These are phyloP conservation scores for Melipona quadrifasciata DNA, from an alignment of 1,140 invertebrate species.

Conservation along the genomic window DNA sequence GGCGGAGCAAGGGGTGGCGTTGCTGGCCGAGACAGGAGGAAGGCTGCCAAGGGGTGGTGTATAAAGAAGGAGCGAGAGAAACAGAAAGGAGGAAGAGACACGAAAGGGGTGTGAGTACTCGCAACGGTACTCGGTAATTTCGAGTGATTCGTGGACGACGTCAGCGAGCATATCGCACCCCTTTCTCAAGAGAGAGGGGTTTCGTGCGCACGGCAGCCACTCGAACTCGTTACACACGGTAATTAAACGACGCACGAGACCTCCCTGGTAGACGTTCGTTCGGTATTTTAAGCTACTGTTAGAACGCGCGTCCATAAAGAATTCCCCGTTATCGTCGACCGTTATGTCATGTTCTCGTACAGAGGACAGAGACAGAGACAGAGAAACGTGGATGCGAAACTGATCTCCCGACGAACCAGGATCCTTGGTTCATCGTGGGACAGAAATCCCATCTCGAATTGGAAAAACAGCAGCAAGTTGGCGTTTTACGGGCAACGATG, in stretches of 20 bases:
- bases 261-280: slow-evolving; percentile 64
- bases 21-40: slow-evolving; percentile 22
- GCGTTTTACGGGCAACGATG: not conserved
- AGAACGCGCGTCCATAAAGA: slow-evolving; percentile 52
- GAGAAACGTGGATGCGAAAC: no score
- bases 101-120: slow-evolving; percentile 40
- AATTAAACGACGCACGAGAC: slow-evolving; percentile 81
- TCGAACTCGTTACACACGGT: slow-evolving; percentile 81
- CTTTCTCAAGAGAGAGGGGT: slow-evolving; percentile 68
- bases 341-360: not conserved
- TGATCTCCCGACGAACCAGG: not conserved
- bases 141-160: slow-evolving; percentile 73
- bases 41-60: slow-evolving; percentile 22
- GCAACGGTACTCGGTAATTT: slow-evolving; percentile 71
- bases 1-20: slow-evolving; percentile 38
- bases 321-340: not conserved
- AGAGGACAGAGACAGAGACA: not conserved
- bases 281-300: slow-evolving; percentile 72
- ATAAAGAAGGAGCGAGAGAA: not conserved
- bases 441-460: not conserved
- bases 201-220: slow-evolving; percentile 80
- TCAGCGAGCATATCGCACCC: slow-evolving; percentile 74
- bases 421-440: not conserved
- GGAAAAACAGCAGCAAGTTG: not conserved
- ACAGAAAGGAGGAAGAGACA: not conserved